Conservation (phyloP, 2,888 invertebrate species). For the Quadroppia sp. region DNA sequence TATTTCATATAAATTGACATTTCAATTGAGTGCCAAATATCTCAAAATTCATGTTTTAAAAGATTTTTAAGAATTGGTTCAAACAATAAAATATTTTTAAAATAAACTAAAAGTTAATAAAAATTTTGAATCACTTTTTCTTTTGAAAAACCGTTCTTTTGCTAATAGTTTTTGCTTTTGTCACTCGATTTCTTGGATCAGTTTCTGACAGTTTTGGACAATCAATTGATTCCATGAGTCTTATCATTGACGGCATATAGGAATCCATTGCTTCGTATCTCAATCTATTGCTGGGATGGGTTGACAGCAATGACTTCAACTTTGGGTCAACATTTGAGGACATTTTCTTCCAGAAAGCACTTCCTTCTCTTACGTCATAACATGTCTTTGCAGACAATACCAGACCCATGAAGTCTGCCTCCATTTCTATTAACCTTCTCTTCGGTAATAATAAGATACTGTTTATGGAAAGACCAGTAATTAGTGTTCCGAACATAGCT, state of each 20-base stretch:
- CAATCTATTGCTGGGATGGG: slow-evolving; percentile 58
- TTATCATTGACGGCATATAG: slow-evolving; percentile 53
- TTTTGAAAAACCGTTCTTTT: too few species aligned
- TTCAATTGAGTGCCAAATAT: too few species aligned
- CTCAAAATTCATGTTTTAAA: too few species aligned
- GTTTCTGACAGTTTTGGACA: slow-evolving; percentile 49
- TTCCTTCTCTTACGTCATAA: slow-evolving; percentile 59
- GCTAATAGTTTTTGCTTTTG: not conserved
- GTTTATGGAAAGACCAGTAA: not conserved
- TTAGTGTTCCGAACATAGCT: slow-evolving; percentile 53
- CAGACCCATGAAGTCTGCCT: slow-evolving; percentile 62
- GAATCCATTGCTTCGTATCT: slow-evolving; percentile 55
- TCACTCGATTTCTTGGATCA: slow-evolving; percentile 49
- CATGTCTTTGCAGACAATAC: slow-evolving; percentile 59
- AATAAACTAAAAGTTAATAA: too few species aligned
- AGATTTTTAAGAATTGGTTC: too few species aligned
- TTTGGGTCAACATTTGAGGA: slow-evolving; percentile 42
- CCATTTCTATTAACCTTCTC: slow-evolving; percentile 58
- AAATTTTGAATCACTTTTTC: too few species aligned
- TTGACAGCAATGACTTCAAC: slow-evolving; percentile 57
- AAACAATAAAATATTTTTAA: too few species aligned
- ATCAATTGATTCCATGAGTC: slow-evolving; percentile 48
- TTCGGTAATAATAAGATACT: slow-evolving; percentile 56
- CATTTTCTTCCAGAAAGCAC: slow-evolving; percentile 60
- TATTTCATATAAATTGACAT: too few species aligned